phyloP scores from a whole-genome alignment of 2,113 vertebrate genomes.

The Poecilia latipinna region DNA sequence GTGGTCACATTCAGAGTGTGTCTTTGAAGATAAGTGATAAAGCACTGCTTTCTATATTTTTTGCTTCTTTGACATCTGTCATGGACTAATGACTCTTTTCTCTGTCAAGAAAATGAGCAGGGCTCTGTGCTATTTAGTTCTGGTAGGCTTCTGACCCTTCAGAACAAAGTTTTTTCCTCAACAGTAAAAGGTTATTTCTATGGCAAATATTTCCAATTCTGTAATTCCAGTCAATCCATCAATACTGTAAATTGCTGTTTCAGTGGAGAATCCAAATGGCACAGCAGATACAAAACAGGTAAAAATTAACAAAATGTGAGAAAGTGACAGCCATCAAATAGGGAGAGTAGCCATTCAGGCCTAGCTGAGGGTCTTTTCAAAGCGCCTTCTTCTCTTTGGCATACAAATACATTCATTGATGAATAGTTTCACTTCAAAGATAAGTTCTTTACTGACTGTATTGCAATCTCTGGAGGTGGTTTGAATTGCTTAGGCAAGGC shows the following conservation, averaged over 20 bases:
- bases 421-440: conserved; percentile 69
- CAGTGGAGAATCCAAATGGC: conserved; percentile 23
- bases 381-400: conserved; percentile 38
- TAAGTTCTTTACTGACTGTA: conserved; percentile 73
- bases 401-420: conserved; percentile 68
- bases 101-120: conserved; percentile 42
- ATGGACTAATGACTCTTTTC: conserved; percentile 60
- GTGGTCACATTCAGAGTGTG: conserved; percentile 48
- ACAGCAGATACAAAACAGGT: conserved; percentile 51
- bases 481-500: conserved; percentile 78
- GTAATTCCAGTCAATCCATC: conserved; percentile 5
- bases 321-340: conserved; percentile 33
- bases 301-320: conserved; percentile 56
- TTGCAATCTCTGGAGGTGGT: conserved; percentile 63
- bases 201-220: conserved; percentile 24
- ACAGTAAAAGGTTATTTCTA: conserved; percentile 24
- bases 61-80: conserved; percentile 49
- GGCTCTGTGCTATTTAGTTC: conserved; percentile 23
- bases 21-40: conserved; percentile 69
- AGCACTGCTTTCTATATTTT: conserved; percentile 45
- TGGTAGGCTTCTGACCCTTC: conserved; percentile 37
- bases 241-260: conserved; percentile 44
- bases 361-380: conserved; percentile 58
- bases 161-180: conserved; percentile 25
- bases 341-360: conserved; percentile 65